Conservation (phyloP, 2,888 invertebrate species). For the Piscicola geometra region DNA sequence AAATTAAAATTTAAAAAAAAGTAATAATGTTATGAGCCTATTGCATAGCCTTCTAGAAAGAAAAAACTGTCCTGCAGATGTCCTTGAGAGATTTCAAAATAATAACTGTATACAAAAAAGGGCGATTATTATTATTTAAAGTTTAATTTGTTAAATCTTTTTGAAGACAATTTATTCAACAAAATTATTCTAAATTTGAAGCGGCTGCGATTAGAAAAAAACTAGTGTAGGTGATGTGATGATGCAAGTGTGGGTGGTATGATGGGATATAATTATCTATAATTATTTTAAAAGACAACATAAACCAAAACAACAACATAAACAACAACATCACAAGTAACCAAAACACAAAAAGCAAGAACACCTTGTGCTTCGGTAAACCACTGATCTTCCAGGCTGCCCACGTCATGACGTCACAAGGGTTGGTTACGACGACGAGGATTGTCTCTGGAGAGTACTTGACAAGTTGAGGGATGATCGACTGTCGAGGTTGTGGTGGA, state of each 20-base stretch:
- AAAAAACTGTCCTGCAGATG: no score
- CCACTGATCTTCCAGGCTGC: conserved; percentile 92
- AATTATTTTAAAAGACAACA: not conserved
- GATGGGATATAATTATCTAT: not conserved
- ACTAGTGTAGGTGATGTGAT: not conserved
- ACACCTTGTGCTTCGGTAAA: conserved; percentile 76
- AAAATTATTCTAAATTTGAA: no score
- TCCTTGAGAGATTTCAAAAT: no score
- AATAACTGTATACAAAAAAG: no score
- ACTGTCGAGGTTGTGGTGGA: conserved; percentile 45
- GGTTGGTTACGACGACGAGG: conserved; percentile 81
- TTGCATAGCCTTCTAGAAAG: no score
- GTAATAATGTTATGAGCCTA: no score
- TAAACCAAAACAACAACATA: no score
- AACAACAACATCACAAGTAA: not conserved
- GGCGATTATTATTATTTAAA: no score
- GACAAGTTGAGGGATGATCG: conserved; percentile 75
- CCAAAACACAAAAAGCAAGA: conserved; percentile 59
- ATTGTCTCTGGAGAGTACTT: conserved; percentile 80
- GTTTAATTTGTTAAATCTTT: no score
- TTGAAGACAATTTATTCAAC: no score
- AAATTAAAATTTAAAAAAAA: no score
- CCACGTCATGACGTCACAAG: conserved; percentile 85
- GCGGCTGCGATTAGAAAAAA: no score
- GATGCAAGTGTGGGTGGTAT: not conserved